Evolutionary conservation across 1,140 invertebrate species (phyloP).

Genomic region (Aphelinus atriplicis): DNA sequence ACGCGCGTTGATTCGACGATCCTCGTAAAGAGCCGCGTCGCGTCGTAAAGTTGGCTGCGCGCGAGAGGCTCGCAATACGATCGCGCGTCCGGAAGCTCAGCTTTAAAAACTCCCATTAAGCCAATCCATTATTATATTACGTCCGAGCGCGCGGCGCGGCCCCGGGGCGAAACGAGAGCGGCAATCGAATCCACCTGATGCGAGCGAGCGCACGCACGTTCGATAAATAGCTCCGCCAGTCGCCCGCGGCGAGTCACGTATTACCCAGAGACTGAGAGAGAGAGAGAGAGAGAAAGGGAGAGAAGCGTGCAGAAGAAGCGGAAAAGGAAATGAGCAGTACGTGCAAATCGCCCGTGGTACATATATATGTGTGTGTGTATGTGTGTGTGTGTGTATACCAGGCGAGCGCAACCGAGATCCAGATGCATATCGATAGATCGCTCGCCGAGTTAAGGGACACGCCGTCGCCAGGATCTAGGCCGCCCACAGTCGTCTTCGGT

Average conservation of each 20-base stretch:
- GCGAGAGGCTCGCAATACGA: too few species aligned
- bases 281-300: too few species aligned
- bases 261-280: too few species aligned
- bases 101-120: too few species aligned
- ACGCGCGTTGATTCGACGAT: too few species aligned
- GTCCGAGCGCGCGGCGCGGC: too few species aligned
- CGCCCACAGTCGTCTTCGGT: too few species aligned
- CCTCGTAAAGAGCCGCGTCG: too few species aligned
- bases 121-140: too few species aligned
- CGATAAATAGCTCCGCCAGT: slow-evolving; percentile 15
- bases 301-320: not conserved
- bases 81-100: too few species aligned
- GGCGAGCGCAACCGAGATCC: slow-evolving; percentile 4
- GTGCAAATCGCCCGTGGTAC: slow-evolving; percentile 16
- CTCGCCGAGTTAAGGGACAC: slow-evolving; percentile 18
- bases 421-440: slow-evolving; percentile 25
- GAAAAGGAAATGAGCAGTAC: slow-evolving; percentile 36
- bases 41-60: too few species aligned
- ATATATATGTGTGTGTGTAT: not conserved
- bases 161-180: too few species aligned
- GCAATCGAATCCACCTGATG: not conserved
- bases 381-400: not conserved
- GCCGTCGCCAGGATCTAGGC: not conserved
- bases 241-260: slow-evolving; percentile 4
- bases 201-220: not conserved